A percentile compares a stretch with the other conserved stretches of the same genome.
Evolutionary conservation across 2,113 vertebrate species (phyloP).

Genomic region (Synodontis membranacea): DNA sequence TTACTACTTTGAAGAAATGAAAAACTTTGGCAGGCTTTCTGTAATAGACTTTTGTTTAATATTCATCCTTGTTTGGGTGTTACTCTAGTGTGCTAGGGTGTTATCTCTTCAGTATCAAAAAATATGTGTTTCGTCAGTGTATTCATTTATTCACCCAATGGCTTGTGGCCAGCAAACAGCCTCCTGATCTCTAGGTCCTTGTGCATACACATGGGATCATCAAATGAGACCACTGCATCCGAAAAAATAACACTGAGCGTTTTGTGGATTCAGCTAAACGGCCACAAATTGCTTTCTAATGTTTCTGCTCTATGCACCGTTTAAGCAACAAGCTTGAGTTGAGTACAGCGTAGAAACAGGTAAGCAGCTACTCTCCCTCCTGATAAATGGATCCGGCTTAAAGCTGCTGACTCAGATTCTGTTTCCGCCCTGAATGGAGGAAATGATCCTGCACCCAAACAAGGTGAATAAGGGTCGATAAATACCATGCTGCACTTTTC

Average conservation of each 20-base stretch:
- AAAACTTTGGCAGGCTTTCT: background rate
- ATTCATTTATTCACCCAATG: background rate
- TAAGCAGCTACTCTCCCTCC: background rate
- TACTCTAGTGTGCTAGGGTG: background rate
- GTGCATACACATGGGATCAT: background rate
- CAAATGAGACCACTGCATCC: background rate
- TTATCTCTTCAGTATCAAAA: background rate
- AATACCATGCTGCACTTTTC: slow-evolving; percentile 29
- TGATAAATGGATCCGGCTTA: background rate
- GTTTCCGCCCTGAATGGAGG: slow-evolving; percentile 18
- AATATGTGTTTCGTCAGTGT: background rate
- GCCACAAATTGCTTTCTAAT: slow-evolving; percentile 9
- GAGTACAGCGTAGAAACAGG: background rate
- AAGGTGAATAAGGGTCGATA: slow-evolving; percentile 42
- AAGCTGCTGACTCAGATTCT: slow-evolving; percentile 37
- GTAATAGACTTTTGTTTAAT: background rate
- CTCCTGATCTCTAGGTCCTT: background rate
- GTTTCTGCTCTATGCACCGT: background rate
- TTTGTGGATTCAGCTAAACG: background rate
- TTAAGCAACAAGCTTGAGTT: background rate
- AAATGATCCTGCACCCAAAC: slow-evolving; percentile 24
- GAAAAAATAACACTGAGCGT: background rate
- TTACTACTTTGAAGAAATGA: background rate
- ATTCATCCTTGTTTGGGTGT: background rate
- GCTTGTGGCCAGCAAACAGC: background rate